These are phyloP conservation scores for Saguinus imperator DNA, from an alignment of 2,113 vertebrate species.

Conservation along the genomic window DNA sequence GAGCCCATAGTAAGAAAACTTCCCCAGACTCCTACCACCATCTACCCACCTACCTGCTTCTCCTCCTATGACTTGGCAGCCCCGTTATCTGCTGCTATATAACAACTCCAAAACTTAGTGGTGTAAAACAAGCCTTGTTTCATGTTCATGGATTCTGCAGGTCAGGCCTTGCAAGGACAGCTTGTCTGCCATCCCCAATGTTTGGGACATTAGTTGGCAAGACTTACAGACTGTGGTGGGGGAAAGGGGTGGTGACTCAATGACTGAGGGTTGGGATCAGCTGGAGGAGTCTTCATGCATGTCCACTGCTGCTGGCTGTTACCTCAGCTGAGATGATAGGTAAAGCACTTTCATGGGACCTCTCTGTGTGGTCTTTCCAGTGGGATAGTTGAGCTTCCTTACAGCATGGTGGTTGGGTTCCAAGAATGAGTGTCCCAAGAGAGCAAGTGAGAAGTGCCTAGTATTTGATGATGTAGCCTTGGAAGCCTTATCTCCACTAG, in stretches of 20 bases:
- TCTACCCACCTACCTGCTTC: neutral
- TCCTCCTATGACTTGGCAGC: neutral
- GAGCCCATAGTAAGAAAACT: neutral
- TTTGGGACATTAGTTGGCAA: neutral
- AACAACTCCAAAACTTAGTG: neutral
- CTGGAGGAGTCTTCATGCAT: neutral
- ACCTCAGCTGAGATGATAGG: neutral
- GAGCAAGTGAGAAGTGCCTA: neutral
- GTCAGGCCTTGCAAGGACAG: neutral
- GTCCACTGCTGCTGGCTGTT: neutral
- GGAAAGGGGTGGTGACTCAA: neutral
- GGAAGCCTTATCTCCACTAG: neutral
- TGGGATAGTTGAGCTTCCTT: neutral
- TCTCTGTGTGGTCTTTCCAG: neutral
- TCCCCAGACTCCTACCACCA: neutral
- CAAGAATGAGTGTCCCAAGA: neutral
- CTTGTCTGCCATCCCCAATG: neutral
- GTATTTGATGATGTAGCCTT: neutral
- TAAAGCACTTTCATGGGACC: no score
- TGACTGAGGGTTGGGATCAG: neutral
- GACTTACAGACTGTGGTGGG: neutral
- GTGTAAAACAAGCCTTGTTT: neutral
- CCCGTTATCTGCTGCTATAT: neutral
- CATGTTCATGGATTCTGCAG: no score
- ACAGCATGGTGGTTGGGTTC: neutral